Evolutionary conservation across 1,140 invertebrate species (phyloP).

Genomic region (Hydropsyche tenuis): DNA sequence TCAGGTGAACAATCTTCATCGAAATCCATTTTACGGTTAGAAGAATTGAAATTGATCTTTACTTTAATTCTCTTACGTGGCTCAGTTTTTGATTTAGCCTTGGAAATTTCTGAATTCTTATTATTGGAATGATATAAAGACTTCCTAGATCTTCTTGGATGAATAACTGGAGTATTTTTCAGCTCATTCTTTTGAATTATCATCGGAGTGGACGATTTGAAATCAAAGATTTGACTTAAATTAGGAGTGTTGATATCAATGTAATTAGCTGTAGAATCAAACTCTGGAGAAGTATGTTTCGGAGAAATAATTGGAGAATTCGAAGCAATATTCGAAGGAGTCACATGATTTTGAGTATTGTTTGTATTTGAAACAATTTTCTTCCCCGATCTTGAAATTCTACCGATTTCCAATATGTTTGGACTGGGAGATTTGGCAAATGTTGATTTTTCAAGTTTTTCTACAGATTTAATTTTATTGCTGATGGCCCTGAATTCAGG

Average conservation of each 20-base stretch:
- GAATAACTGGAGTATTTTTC: background rate
- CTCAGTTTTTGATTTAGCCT: constrained; percentile 10
- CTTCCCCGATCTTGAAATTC: background rate
- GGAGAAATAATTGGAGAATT: constrained; percentile 47
- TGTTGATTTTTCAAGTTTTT: constrained; percentile 16
- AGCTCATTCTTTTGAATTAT: constrained; percentile 22
- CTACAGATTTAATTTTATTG: constrained; percentile 23
- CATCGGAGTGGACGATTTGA: constrained; percentile 45
- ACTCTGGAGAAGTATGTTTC: constrained; percentile 27
- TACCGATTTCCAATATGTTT: constrained; percentile 35
- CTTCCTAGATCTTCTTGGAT: background rate
- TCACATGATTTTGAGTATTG: background rate
- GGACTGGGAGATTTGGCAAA: constrained; percentile 29
- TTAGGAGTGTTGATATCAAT: constrained; percentile 46
- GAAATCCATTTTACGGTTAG: background rate
- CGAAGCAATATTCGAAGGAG: background rate
- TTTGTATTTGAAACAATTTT: background rate
- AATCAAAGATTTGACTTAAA: constrained; percentile 42
- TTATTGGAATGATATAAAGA: too few relatives aligned
- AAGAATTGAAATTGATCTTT: constrained; percentile 7
- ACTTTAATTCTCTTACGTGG: constrained; percentile 22
- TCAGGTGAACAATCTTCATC: constrained; percentile 18
- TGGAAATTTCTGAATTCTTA: background rate
- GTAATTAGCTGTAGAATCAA: background rate
- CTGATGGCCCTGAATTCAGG: constrained; percentile 33